Conservation (phyloP, 2,797 vertebrate genomes). For the Labeo calbasu region DNA sequence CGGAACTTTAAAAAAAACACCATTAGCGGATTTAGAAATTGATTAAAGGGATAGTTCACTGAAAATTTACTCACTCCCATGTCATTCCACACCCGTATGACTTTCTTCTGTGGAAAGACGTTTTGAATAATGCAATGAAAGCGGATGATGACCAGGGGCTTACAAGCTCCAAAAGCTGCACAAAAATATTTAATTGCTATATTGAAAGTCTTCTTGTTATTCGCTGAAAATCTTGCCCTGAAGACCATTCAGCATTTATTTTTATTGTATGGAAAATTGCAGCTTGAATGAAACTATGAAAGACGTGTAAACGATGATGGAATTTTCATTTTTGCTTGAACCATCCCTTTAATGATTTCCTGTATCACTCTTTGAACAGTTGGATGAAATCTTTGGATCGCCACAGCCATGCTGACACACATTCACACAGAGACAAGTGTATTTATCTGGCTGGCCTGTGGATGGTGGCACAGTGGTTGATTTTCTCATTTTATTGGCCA, state of each 20-base stretch:
- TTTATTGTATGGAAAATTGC: background rate
- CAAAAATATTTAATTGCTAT: background rate
- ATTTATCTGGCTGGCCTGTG: constrained; percentile 57
- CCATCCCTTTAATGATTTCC: constrained; percentile 18
- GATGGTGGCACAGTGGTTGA: constrained; percentile 63
- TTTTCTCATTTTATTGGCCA: constrained; percentile 69
- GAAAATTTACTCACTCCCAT: constrained; percentile 5
- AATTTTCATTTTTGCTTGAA: background rate
- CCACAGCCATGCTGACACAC: constrained; percentile 32
- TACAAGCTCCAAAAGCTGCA: background rate
- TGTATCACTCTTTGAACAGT: constrained; percentile 44
- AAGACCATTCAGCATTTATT: background rate
- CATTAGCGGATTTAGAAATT: constrained; percentile 13
- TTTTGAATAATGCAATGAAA: constrained; percentile 4
- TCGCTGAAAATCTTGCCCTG: background rate
- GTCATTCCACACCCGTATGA: background rate
- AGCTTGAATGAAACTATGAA: background rate
- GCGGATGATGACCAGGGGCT: background rate
- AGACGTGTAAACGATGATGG: background rate
- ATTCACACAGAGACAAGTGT: constrained; percentile 52
- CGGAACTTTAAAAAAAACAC: background rate
- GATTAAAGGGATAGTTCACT: constrained; percentile 11
- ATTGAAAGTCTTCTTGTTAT: background rate
- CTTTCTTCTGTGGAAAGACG: background rate
- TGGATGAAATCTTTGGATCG: constrained; percentile 34